These are phyloP conservation scores for Porites evermanni DNA, from an alignment of 92 coral and sea anemone genomes.

Conservation along the genomic window DNA sequence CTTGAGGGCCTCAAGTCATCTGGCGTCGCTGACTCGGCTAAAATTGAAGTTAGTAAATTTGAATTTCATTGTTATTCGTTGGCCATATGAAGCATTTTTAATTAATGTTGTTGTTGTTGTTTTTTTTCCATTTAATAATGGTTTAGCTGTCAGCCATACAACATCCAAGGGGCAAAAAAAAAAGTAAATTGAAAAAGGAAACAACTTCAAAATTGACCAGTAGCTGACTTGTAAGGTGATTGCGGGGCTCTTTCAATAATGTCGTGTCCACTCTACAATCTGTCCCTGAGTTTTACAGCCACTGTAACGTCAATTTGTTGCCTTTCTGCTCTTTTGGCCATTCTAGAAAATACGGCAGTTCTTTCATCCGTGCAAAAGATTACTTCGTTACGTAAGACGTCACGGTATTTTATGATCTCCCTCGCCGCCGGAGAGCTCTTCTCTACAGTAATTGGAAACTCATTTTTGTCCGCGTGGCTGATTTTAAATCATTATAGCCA, in stretches of 20 bases:
- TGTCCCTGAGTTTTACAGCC: not conserved
- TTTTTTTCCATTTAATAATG: no score
- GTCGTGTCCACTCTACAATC: not conserved
- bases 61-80: no score
- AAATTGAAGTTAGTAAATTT: no score
- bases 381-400: slow-evolving; percentile 18
- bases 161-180: no score
- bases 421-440: slow-evolving; percentile 31
- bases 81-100: not conserved
- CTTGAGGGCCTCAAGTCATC: no score
- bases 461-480: not conserved
- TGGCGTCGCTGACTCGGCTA: no score
- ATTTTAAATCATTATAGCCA: not conserved
- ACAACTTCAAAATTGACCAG: no score
- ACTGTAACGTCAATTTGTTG: not conserved
- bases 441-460: slow-evolving; percentile 5
- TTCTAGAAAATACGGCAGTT: slow-evolving; percentile 12
- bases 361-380: slow-evolving; percentile 22
- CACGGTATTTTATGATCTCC: slow-evolving; percentile 11
- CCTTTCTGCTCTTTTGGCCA: slow-evolving; percentile 18
- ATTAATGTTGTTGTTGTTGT: not conserved
- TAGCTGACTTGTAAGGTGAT: not conserved
- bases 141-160: not conserved
- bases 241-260: not conserved
- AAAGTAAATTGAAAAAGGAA: no score